Conservation (phyloP, 2,113 vertebrate species). For the Anser brachyrhynchus region DNA sequence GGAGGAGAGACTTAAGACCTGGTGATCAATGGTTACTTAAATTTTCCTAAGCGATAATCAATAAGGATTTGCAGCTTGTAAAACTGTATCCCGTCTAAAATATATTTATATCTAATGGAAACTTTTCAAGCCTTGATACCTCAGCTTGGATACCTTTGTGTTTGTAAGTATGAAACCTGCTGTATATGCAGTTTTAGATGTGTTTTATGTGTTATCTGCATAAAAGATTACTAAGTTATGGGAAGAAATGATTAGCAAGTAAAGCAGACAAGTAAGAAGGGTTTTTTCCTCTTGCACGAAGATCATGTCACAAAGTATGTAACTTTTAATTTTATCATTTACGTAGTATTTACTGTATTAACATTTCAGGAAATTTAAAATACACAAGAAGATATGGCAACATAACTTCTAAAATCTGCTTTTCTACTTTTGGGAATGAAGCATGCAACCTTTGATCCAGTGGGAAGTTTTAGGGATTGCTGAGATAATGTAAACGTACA, state of each 20-base stretch:
- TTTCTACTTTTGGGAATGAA: not conserved
- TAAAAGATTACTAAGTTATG: not conserved
- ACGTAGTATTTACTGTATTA: not conserved
- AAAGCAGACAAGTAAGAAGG: not conserved
- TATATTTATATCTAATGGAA: not conserved
- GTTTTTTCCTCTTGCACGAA: not conserved
- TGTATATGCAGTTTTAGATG: not conserved
- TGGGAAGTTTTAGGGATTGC: not conserved
- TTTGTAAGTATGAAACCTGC: not conserved
- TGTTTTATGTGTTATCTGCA: not conserved
- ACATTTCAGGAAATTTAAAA: not conserved
- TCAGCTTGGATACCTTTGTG: not conserved
- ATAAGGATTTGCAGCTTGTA: slow-evolving; percentile 7
- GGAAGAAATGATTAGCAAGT: not conserved
- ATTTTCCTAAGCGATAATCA: slow-evolving; percentile 17
- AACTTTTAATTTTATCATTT: not conserved
- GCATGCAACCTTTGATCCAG: not conserved
- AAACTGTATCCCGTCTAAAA: not conserved
- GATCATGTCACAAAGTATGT: not conserved
- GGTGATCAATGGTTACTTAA: not conserved
- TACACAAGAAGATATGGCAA: not conserved
- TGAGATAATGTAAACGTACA: not conserved
- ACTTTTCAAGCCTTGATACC: not conserved
- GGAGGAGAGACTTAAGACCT: not conserved
- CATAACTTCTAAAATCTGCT: not conserved